Evolutionary conservation across 1,140 invertebrate species (phyloP).

Genomic region (Lethocerus indicus): DNA sequence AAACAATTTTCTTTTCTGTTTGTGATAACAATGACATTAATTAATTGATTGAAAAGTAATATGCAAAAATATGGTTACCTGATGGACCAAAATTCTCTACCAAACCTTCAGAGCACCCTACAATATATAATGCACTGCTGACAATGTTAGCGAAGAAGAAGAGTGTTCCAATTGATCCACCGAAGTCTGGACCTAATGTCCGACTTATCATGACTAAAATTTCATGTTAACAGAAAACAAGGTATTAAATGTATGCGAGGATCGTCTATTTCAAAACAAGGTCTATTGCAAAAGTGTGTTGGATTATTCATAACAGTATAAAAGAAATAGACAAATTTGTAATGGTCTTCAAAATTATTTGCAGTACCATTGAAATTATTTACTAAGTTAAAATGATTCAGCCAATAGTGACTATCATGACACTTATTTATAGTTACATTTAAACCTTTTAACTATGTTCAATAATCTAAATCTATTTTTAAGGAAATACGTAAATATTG

Average conservation of each 20-base stretch:
- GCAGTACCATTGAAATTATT: neutral
- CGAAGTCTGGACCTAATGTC: conserved; percentile 91
- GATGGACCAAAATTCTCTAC: conserved; percentile 87
- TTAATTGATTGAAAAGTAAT: too few relatives aligned
- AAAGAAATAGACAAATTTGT: neutral
- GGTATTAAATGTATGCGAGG: too few relatives aligned
- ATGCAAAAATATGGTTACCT: conserved; percentile 29
- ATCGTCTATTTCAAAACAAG: too few relatives aligned
- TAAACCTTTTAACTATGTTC: too few relatives aligned
- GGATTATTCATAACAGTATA: neutral
- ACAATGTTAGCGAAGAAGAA: conserved; percentile 96
- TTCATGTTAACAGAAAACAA: neutral
- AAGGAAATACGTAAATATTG: too few relatives aligned
- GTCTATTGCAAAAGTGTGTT: too few relatives aligned
- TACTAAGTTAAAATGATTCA: neutral
- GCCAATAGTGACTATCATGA: too few relatives aligned
- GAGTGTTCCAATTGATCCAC: conserved; percentile 86
- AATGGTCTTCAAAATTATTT: neutral
- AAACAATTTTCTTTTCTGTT: too few relatives aligned
- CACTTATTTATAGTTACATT: too few relatives aligned
- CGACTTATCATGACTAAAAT: conserved; percentile 87
- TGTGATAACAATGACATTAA: too few relatives aligned
- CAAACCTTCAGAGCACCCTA: conserved; percentile 92
- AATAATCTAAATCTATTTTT: too few relatives aligned
- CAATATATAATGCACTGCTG: conserved; percentile 83